Percentiles rank a stretch among this genome's conserved stretches.
phyloP scores from a whole-genome alignment of 2,797 vertebrate genomes.

The Muraenolepis orangiensis region DNA sequence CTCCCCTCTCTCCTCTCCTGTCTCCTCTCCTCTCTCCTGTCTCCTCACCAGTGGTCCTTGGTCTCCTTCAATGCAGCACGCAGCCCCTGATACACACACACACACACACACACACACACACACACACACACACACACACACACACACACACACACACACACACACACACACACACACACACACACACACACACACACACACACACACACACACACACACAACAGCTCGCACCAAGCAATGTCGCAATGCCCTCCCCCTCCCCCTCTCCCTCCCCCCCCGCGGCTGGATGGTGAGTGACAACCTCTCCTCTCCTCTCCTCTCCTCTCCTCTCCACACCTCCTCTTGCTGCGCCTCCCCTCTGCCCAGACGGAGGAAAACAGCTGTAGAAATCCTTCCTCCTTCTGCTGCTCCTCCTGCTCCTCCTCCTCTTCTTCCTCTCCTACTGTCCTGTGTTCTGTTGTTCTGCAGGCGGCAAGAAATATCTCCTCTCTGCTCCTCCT shows the following conservation, averaged over 20 bases:
- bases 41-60: conserved; percentile 1
- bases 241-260: background rate
- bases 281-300: background rate
- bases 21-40: conserved; percentile 36
- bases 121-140: no score
- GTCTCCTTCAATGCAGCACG: background rate
- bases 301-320: conserved; percentile 9
- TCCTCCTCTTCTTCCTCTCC: no score
- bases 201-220: no score
- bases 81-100: background rate
- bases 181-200: no score
- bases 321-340: conserved; percentile 30
- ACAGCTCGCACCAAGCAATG: no score
- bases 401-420: conserved; percentile 46
- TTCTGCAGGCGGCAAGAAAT: background rate
- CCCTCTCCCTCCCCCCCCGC: no score
- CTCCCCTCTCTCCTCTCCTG: conserved; percentile 33
- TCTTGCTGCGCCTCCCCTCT: background rate
- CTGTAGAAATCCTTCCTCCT: conserved; percentile 33
- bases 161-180: background rate
- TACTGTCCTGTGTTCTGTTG: background rate
- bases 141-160: no score
- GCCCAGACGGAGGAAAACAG: background rate
- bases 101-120: no score
- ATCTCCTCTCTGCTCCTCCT: background rate